Base-by-base conservation (phyloP, 2,888 invertebrate species). In the Drosophila setosimentum region DNA sequence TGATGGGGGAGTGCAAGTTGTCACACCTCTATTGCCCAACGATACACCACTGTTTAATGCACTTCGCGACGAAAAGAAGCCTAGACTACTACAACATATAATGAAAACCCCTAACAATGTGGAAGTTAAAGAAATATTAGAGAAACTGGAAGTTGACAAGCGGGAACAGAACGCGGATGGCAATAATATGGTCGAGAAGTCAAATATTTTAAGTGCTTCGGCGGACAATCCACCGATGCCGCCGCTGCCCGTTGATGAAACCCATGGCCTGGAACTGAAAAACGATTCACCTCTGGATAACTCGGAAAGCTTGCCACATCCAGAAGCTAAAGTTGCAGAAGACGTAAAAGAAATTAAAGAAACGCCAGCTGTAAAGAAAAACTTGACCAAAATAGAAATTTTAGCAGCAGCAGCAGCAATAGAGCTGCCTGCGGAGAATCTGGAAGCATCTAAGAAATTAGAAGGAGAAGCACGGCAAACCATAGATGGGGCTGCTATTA, bases 401-500 rank as follows among this genome's bases (percentile, higher is more conserved):
- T 0, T 5, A 8, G 35, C 35, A 11, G 30, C 10, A n/a, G n/a
- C 7, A 6, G 55, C 48, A 10, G 21, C 7, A 8, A 57, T 40
- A 6, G 55, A 53, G 11, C 18, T 33, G 48, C 24, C 51, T 8
- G n/a, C 58, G 0, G 18, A 16, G 3, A 49, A 64, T 8, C 30
- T 21, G 18, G 51, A 63, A 50, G 8, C 42, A 0, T 21, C 68
- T 7, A 33, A 50, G 1, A 24, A 60, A 8, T n/a, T 54, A 7
- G 40, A 68, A 5, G 30, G 30, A 2, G 49, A 49, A 0, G 71
- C 58, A 24, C 82, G 82, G 58, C 82, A 88, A 70, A 80, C 87
- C 40, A 93, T 93, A 40, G 92, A 92, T 51, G 93, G 93, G 3
- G 93, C 93, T 49, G 93, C 93, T 24, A 93, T 93, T 62, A 94